Evolutionary conservation across 2,888 invertebrate genomes (phyloP).

Genomic region (Ferrisia virgata): DNA sequence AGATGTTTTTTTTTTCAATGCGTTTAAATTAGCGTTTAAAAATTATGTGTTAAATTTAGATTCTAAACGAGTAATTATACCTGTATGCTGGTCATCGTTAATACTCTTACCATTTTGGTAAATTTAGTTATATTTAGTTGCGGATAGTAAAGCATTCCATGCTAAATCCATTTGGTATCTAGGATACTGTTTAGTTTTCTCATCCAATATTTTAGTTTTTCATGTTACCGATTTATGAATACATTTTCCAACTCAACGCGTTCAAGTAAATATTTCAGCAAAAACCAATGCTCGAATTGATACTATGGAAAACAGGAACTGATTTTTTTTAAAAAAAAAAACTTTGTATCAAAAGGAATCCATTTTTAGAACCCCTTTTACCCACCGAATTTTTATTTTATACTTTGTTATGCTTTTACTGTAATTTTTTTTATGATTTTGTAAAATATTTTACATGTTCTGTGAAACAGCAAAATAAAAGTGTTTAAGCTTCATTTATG

Average conservation of each 20-base stretch:
- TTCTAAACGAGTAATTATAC: not conserved
- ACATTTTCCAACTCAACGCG: not conserved
- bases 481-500: not conserved
- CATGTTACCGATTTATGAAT: not conserved
- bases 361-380: not conserved
- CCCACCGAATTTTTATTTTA: constrained; percentile 21
- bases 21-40: not conserved
- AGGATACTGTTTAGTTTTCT: not conserved
- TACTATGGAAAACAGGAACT: not conserved
- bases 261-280: not conserved
- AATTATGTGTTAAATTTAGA: not conserved
- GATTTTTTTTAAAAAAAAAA: not conserved
- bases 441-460: not conserved
- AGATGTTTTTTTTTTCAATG: not conserved
- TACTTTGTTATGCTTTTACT: constrained; percentile 30
- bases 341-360: not conserved
- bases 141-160: not conserved
- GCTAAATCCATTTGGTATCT: not conserved
- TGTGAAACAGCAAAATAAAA: not conserved
- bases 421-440: constrained; percentile 2
- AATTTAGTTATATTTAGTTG: not conserved
- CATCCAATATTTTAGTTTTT: not conserved
- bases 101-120: not conserved
- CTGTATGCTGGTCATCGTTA: not conserved
- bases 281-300: not conserved